Evolutionary conservation across 1,140 invertebrate species (phyloP).

Genomic region (Callitettix versicolor): DNA sequence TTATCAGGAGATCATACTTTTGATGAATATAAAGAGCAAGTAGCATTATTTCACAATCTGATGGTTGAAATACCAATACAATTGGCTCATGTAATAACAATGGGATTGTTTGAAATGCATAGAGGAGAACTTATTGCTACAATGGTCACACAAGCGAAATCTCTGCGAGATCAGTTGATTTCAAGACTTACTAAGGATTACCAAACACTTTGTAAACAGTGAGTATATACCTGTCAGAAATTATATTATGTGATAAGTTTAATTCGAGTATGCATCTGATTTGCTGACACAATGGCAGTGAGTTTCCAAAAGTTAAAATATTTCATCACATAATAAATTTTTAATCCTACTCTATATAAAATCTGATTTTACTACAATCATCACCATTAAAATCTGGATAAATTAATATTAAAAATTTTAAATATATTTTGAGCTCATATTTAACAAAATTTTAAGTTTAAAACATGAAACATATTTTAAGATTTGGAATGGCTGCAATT

Average conservation of each 20-base stretch:
- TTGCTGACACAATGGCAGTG: too few relatives aligned
- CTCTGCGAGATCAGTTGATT: conserved; percentile 57
- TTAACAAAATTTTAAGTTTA: too few relatives aligned
- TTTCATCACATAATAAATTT: too few relatives aligned
- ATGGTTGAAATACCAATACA: conserved; percentile 50
- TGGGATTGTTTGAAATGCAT: conserved; percentile 80
- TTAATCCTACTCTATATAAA: too few relatives aligned
- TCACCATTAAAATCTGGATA: too few relatives aligned
- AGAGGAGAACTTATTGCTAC: conserved; percentile 65
- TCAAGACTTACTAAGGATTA: conserved; percentile 66
- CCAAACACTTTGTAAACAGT: conserved; percentile 66
- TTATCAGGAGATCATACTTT: conserved; percentile 51
- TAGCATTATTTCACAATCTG: conserved; percentile 53
- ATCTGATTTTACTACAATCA: too few relatives aligned
- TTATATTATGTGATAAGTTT: conserved; percentile 12
- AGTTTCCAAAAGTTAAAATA: too few relatives aligned
- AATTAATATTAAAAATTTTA: too few relatives aligned
- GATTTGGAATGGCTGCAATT: too few relatives aligned
- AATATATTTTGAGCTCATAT: too few relatives aligned
- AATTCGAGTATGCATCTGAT: too few relatives aligned
- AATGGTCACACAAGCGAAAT: conserved; percentile 54
- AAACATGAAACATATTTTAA: too few relatives aligned
- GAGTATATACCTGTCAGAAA: conserved; percentile 30
- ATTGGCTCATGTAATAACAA: conserved; percentile 53
- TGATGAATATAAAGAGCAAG: conserved; percentile 51